Percentiles rank a stretch among this genome's conserved stretches.
Conservation (phyloP, 1,140 invertebrate species). For the Tetranychus urticae region DNA sequence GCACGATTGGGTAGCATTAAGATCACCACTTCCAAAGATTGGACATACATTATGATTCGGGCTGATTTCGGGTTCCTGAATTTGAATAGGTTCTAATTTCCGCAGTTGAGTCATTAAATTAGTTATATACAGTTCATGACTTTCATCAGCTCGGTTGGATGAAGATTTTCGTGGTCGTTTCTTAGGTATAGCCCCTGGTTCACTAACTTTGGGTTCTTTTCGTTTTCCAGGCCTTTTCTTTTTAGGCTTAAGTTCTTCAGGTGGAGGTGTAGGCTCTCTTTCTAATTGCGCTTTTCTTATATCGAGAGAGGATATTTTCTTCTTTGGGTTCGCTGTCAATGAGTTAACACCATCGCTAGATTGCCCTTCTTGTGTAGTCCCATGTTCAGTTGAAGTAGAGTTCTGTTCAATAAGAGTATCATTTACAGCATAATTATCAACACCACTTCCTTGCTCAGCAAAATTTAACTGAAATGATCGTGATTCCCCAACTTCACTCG, state of each 20-base stretch:
- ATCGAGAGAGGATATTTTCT: constrained; percentile 10
- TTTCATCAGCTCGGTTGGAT: constrained; percentile 28
- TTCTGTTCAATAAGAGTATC: background rate
- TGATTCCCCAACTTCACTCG: constrained; percentile 6
- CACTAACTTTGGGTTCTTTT: constrained; percentile 11
- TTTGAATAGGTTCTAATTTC: constrained; percentile 51
- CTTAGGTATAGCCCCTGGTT: constrained; percentile 25
- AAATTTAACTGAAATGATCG: constrained; percentile 4
- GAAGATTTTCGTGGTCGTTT: constrained; percentile 53
- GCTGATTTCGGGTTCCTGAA: constrained; percentile 61
- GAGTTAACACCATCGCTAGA: background rate
- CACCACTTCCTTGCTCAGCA: constrained; percentile 5
- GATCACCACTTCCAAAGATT: constrained; percentile 50
- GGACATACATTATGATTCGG: constrained; percentile 55
- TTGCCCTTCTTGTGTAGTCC: background rate
- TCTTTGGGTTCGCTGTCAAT: background rate
- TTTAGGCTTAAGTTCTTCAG: constrained; percentile 14
- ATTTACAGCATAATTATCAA: constrained; percentile 8
- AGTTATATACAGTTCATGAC: constrained; percentile 71
- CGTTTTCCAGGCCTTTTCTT: constrained; percentile 14
- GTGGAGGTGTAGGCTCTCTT: constrained; percentile 15
- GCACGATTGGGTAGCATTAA: constrained; percentile 34
- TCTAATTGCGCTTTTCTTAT: constrained; percentile 14
- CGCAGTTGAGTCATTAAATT: constrained; percentile 58
- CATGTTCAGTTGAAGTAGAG: too few species aligned